phyloP scores from a whole-genome alignment of 2,888 invertebrate genomes.

The Alloscopus bannaensis region DNA sequence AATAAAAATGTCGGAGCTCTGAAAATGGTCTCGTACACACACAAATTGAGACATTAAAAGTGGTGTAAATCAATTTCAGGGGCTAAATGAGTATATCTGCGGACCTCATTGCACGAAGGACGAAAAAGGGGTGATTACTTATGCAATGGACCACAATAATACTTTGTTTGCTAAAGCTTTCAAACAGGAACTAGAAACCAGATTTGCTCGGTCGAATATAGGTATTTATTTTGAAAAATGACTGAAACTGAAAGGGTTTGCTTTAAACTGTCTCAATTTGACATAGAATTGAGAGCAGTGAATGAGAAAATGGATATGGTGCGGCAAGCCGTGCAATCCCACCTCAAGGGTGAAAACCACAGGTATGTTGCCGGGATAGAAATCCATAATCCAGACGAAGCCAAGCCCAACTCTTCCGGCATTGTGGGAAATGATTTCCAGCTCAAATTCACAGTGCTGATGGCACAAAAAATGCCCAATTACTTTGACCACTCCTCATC shows the following conservation, averaged over 20 bases:
- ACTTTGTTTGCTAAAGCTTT: constrained; percentile 28
- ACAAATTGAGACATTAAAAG: neutral
- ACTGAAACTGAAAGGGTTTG: neutral
- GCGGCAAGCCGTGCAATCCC: constrained; percentile 14
- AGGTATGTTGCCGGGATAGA: constrained; percentile 43
- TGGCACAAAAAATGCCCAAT: constrained; percentile 38
- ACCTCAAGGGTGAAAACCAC: constrained; percentile 1
- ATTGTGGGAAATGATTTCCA: constrained; percentile 20
- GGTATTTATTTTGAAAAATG: no score
- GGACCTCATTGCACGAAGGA: neutral
- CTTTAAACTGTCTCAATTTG: neutral
- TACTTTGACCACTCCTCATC: neutral
- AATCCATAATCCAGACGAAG: constrained; percentile 6
- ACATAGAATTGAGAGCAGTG: constrained; percentile 21
- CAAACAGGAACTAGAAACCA: neutral
- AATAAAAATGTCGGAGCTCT: neutral
- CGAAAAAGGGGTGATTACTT: neutral
- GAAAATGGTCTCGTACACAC: neutral
- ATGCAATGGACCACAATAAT: neutral
- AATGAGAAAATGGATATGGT: constrained; percentile 23
- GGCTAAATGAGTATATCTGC: constrained; percentile 12
- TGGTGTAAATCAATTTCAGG: neutral
- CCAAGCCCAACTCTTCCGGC: neutral
- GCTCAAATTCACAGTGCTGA: constrained; percentile 26
- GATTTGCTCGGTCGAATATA: constrained; percentile 8